Conservation (phyloP, 1,140 invertebrate species). For the Dinoponera quadriceps region DNA sequence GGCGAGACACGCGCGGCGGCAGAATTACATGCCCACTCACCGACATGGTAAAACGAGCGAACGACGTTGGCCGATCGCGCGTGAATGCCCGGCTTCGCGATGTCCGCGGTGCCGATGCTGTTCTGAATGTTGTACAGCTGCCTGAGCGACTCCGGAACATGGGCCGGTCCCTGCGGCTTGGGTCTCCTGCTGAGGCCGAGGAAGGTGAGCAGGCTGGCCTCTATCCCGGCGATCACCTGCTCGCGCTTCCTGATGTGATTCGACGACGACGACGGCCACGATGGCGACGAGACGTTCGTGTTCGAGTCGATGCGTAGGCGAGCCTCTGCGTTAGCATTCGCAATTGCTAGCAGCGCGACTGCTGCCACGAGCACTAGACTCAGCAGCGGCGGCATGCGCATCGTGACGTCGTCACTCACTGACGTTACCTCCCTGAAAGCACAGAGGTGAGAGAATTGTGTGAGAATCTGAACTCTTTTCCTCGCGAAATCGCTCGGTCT, state of each 20-base stretch:
- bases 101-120: slow-evolving; percentile 87
- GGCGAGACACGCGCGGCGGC: background rate
- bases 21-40: slow-evolving; percentile 85
- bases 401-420: slow-evolving; percentile 83
- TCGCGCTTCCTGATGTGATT: slow-evolving; percentile 67
- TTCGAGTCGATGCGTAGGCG: slow-evolving; percentile 45
- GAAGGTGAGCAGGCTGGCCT: slow-evolving; percentile 90
- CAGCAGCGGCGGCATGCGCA: slow-evolving; percentile 85
- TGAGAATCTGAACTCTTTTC: slow-evolving; percentile 38
- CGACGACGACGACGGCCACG: slow-evolving; percentile 9
- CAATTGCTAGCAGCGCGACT: slow-evolving; percentile 81
- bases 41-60: slow-evolving; percentile 93
- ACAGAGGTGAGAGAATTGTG: slow-evolving; percentile 64
- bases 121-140: slow-evolving; percentile 91
- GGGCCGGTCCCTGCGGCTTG: slow-evolving; percentile 80
- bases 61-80: slow-evolving; percentile 93
- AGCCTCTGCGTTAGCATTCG: slow-evolving; percentile 70
- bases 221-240: slow-evolving; percentile 85
- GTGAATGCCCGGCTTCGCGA: slow-evolving; percentile 89
- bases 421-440: slow-evolving; percentile 83
- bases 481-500: background rate
- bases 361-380: slow-evolving; percentile 84
- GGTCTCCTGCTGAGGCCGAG: slow-evolving; percentile 90
- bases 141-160: slow-evolving; percentile 92
- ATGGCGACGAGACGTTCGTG: slow-evolving; percentile 27